Percentiles rank a stretch among this genome's conserved stretches.
Evolutionary conservation across 2,888 invertebrate genomes (phyloP).

Genomic region (Philhelius pedissequus): DNA sequence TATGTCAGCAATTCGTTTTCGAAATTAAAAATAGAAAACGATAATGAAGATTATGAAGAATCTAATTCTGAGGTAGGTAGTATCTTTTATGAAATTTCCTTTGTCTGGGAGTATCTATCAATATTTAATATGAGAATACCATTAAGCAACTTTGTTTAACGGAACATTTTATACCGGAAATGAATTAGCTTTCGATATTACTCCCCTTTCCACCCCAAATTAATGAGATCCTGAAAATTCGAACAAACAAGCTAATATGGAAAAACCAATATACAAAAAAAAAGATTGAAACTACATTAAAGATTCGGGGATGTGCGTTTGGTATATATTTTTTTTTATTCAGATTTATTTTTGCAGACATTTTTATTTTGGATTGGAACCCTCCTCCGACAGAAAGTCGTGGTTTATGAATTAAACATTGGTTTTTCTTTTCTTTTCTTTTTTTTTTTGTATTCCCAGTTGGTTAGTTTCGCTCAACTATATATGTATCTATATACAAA

Average conservation of each 20-base stretch:
- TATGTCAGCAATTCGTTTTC: neutral
- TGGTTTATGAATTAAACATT: constrained; percentile 61
- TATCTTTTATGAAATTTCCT: too few relatives aligned
- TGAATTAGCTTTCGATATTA: neutral
- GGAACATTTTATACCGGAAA: neutral
- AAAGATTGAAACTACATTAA: neutral
- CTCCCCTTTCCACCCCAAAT: too few relatives aligned
- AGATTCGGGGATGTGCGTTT: constrained; percentile 25
- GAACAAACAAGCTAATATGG: neutral
- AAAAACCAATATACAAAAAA: neutral
- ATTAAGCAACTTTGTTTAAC: too few relatives aligned
- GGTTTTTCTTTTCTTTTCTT: constrained; percentile 16
- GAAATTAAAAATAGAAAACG: neutral
- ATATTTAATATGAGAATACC: too few relatives aligned
- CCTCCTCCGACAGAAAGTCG: constrained; percentile 6
- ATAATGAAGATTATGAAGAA: too few relatives aligned
- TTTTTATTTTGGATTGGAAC: constrained; percentile 26
- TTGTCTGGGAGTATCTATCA: too few relatives aligned
- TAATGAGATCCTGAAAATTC: neutral
- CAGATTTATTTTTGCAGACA: constrained; percentile 22
- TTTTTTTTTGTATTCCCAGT: neutral
- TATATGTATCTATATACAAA: too few relatives aligned
- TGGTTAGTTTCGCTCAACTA: constrained; percentile 4
- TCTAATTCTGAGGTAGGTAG: too few relatives aligned
- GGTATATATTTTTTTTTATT: constrained; percentile 20